phyloP scores from a whole-genome alignment of 2,113 vertebrate genomes.

The Aythya baeri region DNA sequence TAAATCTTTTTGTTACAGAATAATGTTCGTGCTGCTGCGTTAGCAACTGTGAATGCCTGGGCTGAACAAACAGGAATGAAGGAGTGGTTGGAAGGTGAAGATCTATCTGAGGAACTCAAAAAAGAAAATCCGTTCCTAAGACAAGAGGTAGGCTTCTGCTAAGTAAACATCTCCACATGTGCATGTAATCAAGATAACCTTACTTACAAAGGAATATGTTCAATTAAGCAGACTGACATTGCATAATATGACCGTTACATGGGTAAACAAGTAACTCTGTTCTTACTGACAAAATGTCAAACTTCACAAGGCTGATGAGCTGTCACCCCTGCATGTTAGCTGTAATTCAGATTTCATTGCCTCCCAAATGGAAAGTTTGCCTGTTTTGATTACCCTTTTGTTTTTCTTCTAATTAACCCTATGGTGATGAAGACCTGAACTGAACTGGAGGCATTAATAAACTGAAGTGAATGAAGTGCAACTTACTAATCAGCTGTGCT shows the following conservation, averaged over 20 bases:
- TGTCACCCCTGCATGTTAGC: not conserved
- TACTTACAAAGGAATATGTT: not conserved
- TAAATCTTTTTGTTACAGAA: constrained; percentile 71
- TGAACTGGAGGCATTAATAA: not conserved
- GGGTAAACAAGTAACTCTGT: not conserved
- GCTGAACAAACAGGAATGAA: constrained; percentile 98
- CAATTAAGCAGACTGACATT: not conserved
- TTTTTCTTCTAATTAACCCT: not conserved
- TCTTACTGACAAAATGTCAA: not conserved
- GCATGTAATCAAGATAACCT: not conserved
- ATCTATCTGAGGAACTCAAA: constrained; percentile 95
- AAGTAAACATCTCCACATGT: not conserved
- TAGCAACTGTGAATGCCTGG: constrained; percentile 92
- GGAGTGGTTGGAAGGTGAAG: constrained; percentile 97
- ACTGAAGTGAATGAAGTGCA: not conserved
- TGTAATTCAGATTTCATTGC: not conserved
- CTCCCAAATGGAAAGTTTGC: not conserved
- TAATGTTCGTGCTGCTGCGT: constrained; percentile 88
- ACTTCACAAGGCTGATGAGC: not conserved
- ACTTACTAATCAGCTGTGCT: not conserved
- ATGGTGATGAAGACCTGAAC: not conserved
- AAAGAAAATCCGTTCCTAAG: constrained; percentile 95
- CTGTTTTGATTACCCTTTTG: not conserved
- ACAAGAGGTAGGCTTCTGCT: constrained; percentile 85
- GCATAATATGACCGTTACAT: not conserved